Evolutionary conservation across 1,140 invertebrate genomes (phyloP), one percentile per base, ranked within the genome.

Genomic region (Octopus sinensis): DNA sequence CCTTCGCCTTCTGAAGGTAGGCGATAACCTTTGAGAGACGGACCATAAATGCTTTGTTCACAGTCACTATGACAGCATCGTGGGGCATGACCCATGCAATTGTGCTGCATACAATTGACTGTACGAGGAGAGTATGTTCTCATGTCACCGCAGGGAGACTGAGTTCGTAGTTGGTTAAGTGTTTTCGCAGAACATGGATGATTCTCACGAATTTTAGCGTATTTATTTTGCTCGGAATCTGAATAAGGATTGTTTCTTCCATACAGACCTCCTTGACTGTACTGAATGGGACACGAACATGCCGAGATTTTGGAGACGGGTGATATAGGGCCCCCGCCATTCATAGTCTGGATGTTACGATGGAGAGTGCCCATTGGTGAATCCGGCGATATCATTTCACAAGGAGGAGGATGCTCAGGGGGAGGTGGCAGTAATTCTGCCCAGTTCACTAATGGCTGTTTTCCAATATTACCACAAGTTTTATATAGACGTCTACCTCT

Each of bases 321-420:
- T 30, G 88, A 89, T 54, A 87, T 85, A 30, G 86, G 86, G 17
- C 68, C 68, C 13, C 68, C 68, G 5, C 68, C 68, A 80, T 86
- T 86, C 30, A 84, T 78, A 51, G 85, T 85, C 56, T 85, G 81
- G 52, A 82, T 82, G 71, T 82, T 83, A 71, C 54, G 79, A 52
- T 81, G 80, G 23, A 85, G 82, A 13, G 84, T 83, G 76, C 84
- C 83, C 82, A 81, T 83, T 9, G 85, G 88, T 52, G 84, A 88
- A 71, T 87, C 87, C 30, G 86, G 84, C 51, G 86, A 85, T 54
- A 86, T 89, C 54, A 86, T 84, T 56, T 90, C 89, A 79, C 86
- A 88, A 0, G 94, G 94, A 5, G 95, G 95, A 12, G 95, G 95
- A 89, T 95, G 94, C 84, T 95, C 94, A 0, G 95, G 95, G 2